These are phyloP conservation scores for Eupithecia vulgata DNA, from an alignment of 2,888 invertebrate genomes.

Conservation along the genomic window DNA sequence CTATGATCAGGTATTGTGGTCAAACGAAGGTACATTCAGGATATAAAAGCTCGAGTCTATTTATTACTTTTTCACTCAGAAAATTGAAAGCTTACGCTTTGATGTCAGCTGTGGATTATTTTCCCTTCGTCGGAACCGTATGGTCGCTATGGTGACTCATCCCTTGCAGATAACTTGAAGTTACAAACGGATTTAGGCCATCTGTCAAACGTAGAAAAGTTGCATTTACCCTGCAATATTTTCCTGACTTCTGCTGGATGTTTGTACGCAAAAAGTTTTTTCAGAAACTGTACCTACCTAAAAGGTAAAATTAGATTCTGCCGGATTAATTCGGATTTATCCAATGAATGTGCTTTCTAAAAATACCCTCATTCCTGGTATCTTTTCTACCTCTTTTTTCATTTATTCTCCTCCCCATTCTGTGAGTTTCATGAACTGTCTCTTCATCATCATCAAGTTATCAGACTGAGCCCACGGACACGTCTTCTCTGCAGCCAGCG, in stretches of 20 bases:
- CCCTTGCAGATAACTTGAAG: conserved; percentile 21
- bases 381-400: not conserved
- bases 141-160: conserved; percentile 39
- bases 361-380: not conserved
- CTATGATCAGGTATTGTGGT: too few species aligned
- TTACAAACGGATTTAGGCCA: conserved; percentile 16
- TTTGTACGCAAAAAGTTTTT: conserved; percentile 18
- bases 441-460: not conserved
- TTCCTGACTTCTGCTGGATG: conserved; percentile 8
- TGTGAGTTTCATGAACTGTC: not conserved
- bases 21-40: not conserved
- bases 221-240: conserved; percentile 4
- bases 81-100: not conserved
- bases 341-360: not conserved
- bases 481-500: too few species aligned
- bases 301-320: conserved; percentile 15
- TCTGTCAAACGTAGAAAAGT: conserved; percentile 11
- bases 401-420: not conserved
- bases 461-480: too few species aligned
- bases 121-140: conserved; percentile 50
- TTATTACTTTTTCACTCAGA: not conserved
- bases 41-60: not conserved
- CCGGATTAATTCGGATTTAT: conserved; percentile 1
- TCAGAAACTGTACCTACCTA: not conserved
- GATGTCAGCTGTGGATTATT: conserved; percentile 31